phyloP scores from a whole-genome alignment of 2,113 vertebrate genomes.

The Varanus salvator region DNA sequence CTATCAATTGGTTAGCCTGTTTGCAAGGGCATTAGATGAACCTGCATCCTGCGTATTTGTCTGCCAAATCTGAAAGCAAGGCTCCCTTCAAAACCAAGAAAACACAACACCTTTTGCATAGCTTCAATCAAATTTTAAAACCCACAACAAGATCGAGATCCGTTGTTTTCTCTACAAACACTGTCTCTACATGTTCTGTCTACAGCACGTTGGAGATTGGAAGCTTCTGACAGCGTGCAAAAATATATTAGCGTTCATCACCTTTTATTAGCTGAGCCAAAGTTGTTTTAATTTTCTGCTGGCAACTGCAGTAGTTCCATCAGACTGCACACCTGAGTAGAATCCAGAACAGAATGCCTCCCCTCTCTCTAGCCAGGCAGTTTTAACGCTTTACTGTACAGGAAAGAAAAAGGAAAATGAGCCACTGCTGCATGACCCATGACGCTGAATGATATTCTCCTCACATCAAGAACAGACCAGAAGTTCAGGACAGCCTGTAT shows the following conservation, averaged over 20 bases:
- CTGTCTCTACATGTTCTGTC: slow-evolving; percentile 45
- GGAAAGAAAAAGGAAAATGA: background rate
- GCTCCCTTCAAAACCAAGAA: slow-evolving; percentile 12
- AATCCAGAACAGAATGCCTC: slow-evolving; percentile 60
- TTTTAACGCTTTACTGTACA: slow-evolving; percentile 40
- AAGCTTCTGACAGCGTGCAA: slow-evolving; percentile 67
- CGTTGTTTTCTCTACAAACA: background rate
- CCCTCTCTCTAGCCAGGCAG: slow-evolving; percentile 37
- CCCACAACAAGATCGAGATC: background rate
- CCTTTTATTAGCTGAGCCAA: slow-evolving; percentile 67
- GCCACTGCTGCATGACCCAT: slow-evolving; percentile 19
- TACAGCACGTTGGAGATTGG: slow-evolving; percentile 61
- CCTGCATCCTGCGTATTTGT: slow-evolving; percentile 15
- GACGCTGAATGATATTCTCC: background rate
- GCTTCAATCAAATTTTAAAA: slow-evolving; percentile 48
- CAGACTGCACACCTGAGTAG: slow-evolving; percentile 64
- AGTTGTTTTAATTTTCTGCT: slow-evolving; percentile 77
- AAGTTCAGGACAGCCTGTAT: background rate
- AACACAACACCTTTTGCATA: slow-evolving; percentile 27
- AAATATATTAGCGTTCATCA: slow-evolving; percentile 69
- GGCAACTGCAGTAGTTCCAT: slow-evolving; percentile 63
- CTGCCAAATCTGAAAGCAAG: slow-evolving; percentile 34
- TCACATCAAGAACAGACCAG: slow-evolving; percentile 11
- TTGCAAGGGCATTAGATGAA: slow-evolving; percentile 3
- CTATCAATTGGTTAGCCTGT: background rate